Percentiles rank a stretch among this genome's conserved stretches.
Conservation (phyloP, 2,888 invertebrate genomes). For the Hypolimnas misippus region DNA sequence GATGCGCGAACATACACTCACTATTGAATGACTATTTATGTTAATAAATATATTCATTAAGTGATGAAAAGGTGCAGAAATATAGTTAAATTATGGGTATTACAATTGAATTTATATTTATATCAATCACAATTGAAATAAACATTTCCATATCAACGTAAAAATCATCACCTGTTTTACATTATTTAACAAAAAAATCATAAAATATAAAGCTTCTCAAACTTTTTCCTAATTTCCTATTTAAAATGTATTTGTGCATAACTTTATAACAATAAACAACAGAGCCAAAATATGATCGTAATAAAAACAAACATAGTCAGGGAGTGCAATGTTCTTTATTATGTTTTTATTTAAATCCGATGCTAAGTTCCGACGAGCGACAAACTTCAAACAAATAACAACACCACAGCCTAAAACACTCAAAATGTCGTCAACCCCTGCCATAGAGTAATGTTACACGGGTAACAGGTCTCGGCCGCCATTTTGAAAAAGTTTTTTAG, state of each 20-base stretch:
- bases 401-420: slow-evolving; percentile 21
- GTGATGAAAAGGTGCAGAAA: too few species aligned
- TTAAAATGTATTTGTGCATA: too few species aligned
- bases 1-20: too few species aligned
- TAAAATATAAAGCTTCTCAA: too few species aligned
- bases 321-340: background rate
- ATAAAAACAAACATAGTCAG: background rate
- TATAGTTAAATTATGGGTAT: too few species aligned
- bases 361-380: slow-evolving; percentile 6
- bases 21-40: too few species aligned
- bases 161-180: too few species aligned
- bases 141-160: too few species aligned
- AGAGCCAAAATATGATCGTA: background rate
- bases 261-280: background rate
- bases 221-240: background rate
- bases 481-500: slow-evolving; percentile 80
- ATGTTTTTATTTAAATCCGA: slow-evolving; percentile 9
- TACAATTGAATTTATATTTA: too few species aligned
- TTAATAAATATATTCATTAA: too few species aligned
- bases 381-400: slow-evolving; percentile 12
- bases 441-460: slow-evolving; percentile 83
- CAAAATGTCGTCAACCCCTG: slow-evolving; percentile 67
- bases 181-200: too few species aligned
- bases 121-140: too few species aligned
- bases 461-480: slow-evolving; percentile 78